Conservation (phyloP, 1,140 invertebrate genomes). For the Panagrolaimus sp. region DNA sequence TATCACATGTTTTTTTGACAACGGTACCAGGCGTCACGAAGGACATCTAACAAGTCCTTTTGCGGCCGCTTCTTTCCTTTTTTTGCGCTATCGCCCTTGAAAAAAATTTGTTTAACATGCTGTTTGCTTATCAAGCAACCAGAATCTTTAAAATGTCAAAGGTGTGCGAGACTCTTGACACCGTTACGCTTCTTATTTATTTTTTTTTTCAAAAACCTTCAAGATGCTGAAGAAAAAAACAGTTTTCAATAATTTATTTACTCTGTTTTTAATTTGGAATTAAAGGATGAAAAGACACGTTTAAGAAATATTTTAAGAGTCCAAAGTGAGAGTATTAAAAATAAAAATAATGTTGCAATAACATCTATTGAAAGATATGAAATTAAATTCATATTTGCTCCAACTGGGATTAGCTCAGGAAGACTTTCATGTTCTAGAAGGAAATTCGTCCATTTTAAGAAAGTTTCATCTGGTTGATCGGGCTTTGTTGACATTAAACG, state of each 20-base stretch:
- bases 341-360: slow-evolving; percentile 17
- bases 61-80: slow-evolving; percentile 11
- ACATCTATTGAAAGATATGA: slow-evolving; percentile 32
- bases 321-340: not conserved
- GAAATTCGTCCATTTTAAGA: slow-evolving; percentile 41
- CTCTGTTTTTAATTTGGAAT: too few relatives aligned
- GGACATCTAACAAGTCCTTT: not conserved
- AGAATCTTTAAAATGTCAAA: not conserved
- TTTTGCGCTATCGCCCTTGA: slow-evolving; percentile 1
- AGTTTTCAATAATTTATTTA: too few relatives aligned
- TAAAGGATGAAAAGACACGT: too few relatives aligned
- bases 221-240: too few relatives aligned
- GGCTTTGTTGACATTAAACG: slow-evolving; percentile 30
- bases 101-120: not conserved
- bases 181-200: not conserved
- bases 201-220: too few relatives aligned
- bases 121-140: not conserved
- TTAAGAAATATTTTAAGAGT: too few relatives aligned
- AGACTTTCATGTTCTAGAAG: slow-evolving; percentile 36
- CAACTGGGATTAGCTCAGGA: slow-evolving; percentile 28
- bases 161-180: slow-evolving; percentile 9
- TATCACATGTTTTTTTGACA: not conserved
- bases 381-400: slow-evolving; percentile 21
- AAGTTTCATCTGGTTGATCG: slow-evolving; percentile 30
- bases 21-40: slow-evolving; percentile 11